Evolutionary conservation across 2,797 vertebrate genomes (phyloP).

Genomic region (Muscicapa striata): DNA sequence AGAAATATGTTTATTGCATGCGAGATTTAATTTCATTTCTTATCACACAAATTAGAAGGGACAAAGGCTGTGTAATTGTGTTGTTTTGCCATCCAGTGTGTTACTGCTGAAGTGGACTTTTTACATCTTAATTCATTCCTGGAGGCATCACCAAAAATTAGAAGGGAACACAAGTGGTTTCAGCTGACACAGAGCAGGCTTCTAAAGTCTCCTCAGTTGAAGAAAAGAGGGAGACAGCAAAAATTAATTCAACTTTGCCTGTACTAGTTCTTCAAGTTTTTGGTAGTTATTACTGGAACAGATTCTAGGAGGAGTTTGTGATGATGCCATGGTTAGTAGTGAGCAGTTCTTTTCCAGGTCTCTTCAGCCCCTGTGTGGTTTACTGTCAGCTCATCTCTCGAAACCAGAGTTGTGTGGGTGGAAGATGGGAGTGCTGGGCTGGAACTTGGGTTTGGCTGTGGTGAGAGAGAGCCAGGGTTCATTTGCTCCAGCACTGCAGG

Average conservation of each 20-base stretch:
- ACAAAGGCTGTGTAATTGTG: not conserved
- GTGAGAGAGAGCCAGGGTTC: not conserved
- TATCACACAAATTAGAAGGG: not conserved
- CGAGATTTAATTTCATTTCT: conserved; percentile 11
- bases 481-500: not conserved
- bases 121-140: not conserved
- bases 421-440: not conserved
- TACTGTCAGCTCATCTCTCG: not conserved
- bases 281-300: not conserved
- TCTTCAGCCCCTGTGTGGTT: not conserved
- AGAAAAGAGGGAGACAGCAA: not conserved
- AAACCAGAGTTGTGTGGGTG: not conserved
- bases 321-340: not conserved
- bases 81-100: not conserved
- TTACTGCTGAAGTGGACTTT: not conserved
- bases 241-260: not conserved
- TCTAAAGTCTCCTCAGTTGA: not conserved
- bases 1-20: not conserved
- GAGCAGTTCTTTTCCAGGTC: not conserved
- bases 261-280: not conserved
- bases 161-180: not conserved
- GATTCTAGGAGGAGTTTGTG: not conserved
- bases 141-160: not conserved
- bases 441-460: not conserved
- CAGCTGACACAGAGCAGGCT: not conserved